Evolutionary conservation across 2,797 vertebrate genomes (phyloP).

Genomic region (Parotocinclus haroldoi): DNA sequence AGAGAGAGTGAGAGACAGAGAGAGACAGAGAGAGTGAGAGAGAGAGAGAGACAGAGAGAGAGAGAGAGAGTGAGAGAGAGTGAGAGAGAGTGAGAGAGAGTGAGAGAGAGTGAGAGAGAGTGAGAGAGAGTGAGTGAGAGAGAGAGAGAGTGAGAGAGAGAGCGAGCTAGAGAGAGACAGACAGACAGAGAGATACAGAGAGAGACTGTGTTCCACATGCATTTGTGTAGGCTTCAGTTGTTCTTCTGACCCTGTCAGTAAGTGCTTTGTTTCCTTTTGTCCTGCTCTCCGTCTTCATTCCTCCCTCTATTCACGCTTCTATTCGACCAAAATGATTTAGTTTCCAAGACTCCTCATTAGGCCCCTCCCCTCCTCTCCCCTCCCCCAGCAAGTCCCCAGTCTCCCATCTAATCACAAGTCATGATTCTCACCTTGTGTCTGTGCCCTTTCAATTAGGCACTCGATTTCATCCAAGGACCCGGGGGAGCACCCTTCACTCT

Average conservation of each 20-base stretch:
- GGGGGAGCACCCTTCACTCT: conserved; percentile 61
- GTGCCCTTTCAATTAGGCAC: conserved; percentile 78
- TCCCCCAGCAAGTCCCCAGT: conserved; percentile 49
- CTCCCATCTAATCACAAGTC: conserved; percentile 64
- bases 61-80: no score
- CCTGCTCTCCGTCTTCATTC: neutral
- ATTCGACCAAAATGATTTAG: conserved; percentile 44
- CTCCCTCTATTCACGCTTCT: conserved; percentile 2
- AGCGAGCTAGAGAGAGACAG: no score
- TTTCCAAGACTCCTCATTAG: conserved; percentile 53
- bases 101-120: no score
- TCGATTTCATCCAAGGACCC: conserved; percentile 73
- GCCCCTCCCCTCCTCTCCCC: conserved; percentile 51
- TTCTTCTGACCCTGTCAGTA: conserved; percentile 1
- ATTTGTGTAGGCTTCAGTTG: neutral
- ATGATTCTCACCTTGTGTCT: conserved; percentile 67
- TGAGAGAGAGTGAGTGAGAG: no score
- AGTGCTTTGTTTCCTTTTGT: neutral
- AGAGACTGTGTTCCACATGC: no score
- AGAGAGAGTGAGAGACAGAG: no score
- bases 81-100: no score
- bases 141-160: no score
- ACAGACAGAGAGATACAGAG: no score
- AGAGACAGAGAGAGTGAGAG: no score
- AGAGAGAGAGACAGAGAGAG: no score